Evolutionary conservation across 2,113 vertebrate genomes (phyloP).

Genomic region (Dunckerocampus dactyliophorus): DNA sequence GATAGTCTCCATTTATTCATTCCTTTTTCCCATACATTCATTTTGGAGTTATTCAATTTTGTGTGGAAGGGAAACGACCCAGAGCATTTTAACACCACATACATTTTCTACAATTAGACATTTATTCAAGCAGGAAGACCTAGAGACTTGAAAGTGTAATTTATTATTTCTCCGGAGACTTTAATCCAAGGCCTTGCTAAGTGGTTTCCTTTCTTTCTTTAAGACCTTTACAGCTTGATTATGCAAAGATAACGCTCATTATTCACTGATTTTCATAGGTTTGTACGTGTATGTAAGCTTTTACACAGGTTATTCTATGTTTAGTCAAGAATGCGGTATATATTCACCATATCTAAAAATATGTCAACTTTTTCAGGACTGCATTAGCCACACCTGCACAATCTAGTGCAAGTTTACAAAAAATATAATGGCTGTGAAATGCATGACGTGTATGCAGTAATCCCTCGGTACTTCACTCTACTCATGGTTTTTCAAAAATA

Average conservation of each 20-base stretch:
- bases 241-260: background rate
- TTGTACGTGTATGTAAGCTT: too few species aligned
- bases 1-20: background rate
- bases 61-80: background rate
- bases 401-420: too few species aligned
- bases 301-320: too few species aligned
- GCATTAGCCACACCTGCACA: too few species aligned
- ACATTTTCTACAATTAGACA: background rate
- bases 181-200: background rate
- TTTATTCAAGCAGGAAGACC: background rate
- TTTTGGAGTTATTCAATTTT: slow-evolving; percentile 2
- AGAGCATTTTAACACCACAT: background rate
- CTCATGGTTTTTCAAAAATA: too few species aligned
- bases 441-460: too few species aligned
- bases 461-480: too few species aligned
- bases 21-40: background rate
- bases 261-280: too few species aligned
- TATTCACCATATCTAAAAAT: too few species aligned
- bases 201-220: background rate
- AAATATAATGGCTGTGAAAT: too few species aligned
- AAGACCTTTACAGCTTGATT: background rate
- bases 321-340: too few species aligned
- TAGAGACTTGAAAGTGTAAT: background rate
- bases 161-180: background rate
- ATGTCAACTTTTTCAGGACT: too few species aligned